Conservation (phyloP, 2,888 invertebrate species). For the Oxytorus armatus region DNA sequence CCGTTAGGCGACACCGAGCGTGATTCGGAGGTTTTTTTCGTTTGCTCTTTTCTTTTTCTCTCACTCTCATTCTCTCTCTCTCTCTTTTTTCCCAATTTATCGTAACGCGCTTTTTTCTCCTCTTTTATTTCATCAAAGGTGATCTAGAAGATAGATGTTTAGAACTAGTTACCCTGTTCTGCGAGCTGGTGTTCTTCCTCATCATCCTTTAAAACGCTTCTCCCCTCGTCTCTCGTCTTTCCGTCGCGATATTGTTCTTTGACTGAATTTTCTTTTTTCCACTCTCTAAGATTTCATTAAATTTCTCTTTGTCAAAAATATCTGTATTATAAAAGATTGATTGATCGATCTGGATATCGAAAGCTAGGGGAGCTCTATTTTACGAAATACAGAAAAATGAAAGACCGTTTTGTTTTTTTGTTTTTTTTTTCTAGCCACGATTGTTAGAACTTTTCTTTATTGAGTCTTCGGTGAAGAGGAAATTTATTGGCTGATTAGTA, state of each 20-base stretch:
- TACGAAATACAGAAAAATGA: no score
- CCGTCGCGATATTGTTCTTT: neutral
- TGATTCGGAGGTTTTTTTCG: constrained; percentile 70
- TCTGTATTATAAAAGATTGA: no score
- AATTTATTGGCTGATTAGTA: no score
- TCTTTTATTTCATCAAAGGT: constrained; percentile 68
- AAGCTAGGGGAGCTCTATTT: no score
- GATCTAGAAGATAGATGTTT: constrained; percentile 81
- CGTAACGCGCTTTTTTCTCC: constrained; percentile 46
- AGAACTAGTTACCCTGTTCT: constrained; percentile 83
- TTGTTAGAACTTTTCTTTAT: no score
- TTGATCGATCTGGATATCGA: no score
- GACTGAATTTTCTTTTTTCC: neutral
- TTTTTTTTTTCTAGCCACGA: no score
- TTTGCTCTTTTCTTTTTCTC: constrained; percentile 50
- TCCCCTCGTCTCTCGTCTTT: no score
- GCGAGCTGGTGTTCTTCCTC: constrained; percentile 78
- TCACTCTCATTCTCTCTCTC: constrained; percentile 58
- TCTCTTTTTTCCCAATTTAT: constrained; percentile 36
- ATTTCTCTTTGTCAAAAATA: no score
- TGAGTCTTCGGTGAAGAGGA: no score
- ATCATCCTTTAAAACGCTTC: constrained; percentile 72
- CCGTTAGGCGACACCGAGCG: constrained; percentile 77
- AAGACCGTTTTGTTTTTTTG: no score
- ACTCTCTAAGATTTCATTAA: neutral